Evolutionary conservation across 2,113 vertebrate species (phyloP), one percentile per base, ranked within the genome.

Genomic region (Acanthisitta chloris): DNA sequence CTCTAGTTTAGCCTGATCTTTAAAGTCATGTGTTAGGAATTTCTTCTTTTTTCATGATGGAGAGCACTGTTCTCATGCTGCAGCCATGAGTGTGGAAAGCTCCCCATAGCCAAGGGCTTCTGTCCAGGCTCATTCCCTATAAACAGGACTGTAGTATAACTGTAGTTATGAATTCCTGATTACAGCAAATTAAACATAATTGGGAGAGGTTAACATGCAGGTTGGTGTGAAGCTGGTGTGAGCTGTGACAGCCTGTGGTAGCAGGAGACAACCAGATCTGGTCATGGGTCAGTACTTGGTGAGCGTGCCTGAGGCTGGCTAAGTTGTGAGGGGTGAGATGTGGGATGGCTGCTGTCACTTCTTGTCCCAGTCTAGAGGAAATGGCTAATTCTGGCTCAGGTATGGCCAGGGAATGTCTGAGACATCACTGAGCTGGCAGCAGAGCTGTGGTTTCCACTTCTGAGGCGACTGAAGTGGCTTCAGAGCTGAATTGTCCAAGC

Each of bases 141-240:
- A 52, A 59, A 25, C 9, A 58, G 46, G 24, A 29, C 48, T 64
- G 25, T 21, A 69, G n/a, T 48, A 6, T 26, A 43, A 36, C 49
- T 58, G 8, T 19, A 7, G 34, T 40, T 64, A 38, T 31, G 43
- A 82, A 59, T 64, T 59, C 45, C 49, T 34, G 33, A 51, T 51
- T 74, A 28, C 36, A 43, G 43, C 55, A 74, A 70, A 38, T 52
- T 20, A 72, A 61, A 18, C 8, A 2, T 4, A 36, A 26, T 8
- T 64, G 31, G 0, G 18, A 51, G 55, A 61, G 29, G 38, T n/a
- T 12, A 69, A 33, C 5, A 1, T 3, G 12, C 8, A 2, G 25
- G 21, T 11, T 70, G 71, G 12, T 7, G 33, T 33, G 59, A 72
- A 51, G 49, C 36, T 91, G 72, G 17, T 66, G 62, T 49, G 57